Conservation (phyloP, 2,113 vertebrate species). For the Paracanthobrama guichenoti region DNA sequence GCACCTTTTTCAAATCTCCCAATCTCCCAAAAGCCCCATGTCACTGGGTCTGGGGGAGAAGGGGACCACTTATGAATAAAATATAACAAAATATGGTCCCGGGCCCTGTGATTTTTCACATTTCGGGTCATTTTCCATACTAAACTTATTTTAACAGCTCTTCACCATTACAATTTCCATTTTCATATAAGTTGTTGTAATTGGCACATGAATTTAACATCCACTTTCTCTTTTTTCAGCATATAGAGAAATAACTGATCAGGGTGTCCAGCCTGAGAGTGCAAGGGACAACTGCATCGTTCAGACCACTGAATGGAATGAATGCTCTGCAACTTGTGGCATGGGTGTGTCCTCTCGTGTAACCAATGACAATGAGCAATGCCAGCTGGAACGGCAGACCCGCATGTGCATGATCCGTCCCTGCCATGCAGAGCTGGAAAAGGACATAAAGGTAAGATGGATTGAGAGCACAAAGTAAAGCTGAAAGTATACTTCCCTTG, state of each 20-base stretch:
- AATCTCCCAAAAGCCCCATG: neutral
- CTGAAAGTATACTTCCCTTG: neutral
- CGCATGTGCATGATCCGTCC: slow-evolving; percentile 76
- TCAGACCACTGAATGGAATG: slow-evolving; percentile 78
- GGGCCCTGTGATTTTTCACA: neutral
- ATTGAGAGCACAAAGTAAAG: neutral
- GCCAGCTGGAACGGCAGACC: slow-evolving; percentile 77
- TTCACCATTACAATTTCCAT: neutral
- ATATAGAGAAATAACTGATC: slow-evolving; percentile 62
- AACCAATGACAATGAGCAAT: slow-evolving; percentile 77
- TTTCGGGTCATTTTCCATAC: neutral
- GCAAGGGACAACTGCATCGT: slow-evolving; percentile 79
- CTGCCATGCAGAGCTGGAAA: slow-evolving; percentile 67
- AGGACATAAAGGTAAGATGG: slow-evolving; percentile 71
- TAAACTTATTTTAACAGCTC: neutral
- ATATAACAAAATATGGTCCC: neutral
- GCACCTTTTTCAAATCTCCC: neutral
- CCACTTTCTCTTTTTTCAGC: slow-evolving; percentile 55
- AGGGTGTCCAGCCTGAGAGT: slow-evolving; percentile 53
- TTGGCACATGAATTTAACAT: slow-evolving; percentile 50
- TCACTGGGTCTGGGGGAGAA: neutral
- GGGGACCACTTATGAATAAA: neutral
- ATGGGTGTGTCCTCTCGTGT: slow-evolving; percentile 77
- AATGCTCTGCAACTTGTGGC: slow-evolving; percentile 77
- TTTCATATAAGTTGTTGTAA: neutral